These are phyloP conservation scores for Latrodectus hesperus DNA, from an alignment of 2,888 invertebrate genomes.

Conservation along the genomic window DNA sequence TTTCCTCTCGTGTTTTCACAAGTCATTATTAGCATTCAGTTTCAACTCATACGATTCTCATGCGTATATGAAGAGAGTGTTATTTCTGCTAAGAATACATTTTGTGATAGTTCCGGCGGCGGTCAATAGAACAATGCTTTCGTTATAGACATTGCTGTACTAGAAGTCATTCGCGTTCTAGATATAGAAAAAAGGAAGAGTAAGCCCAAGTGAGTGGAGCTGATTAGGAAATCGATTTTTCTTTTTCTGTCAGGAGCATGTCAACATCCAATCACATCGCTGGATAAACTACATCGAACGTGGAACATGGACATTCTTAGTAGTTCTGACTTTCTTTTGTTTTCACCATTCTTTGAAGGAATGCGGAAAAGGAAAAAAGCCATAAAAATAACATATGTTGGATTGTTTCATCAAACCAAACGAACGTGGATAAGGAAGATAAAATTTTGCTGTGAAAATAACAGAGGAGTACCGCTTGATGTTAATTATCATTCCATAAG, in stretches of 20 bases:
- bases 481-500: no score
- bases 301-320: slow-evolving; percentile 20
- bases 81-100: not conserved
- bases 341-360: slow-evolving; percentile 28
- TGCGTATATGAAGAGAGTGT: not conserved
- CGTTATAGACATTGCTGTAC: no score
- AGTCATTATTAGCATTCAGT: no score
- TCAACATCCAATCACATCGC: slow-evolving; percentile 54
- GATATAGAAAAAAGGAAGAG: slow-evolving; percentile 17
- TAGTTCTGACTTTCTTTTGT: not conserved
- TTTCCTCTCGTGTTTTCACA: no score
- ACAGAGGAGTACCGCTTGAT: no score
- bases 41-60: no score
- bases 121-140: not conserved
- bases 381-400: not conserved
- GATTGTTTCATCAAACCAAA: no score
- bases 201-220: slow-evolving; percentile 38
- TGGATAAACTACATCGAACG: slow-evolving; percentile 46
- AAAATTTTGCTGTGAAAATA: no score
- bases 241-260: slow-evolving; percentile 44
- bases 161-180: not conserved
- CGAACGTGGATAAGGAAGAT: no score
- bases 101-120: not conserved
- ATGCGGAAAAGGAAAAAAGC: slow-evolving; percentile 25
- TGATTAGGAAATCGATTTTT: slow-evolving; percentile 57